phyloP scores from a whole-genome alignment of 37 sponge, comb jelly and placozoan genomes.

The Aplysina aerophoba region DNA sequence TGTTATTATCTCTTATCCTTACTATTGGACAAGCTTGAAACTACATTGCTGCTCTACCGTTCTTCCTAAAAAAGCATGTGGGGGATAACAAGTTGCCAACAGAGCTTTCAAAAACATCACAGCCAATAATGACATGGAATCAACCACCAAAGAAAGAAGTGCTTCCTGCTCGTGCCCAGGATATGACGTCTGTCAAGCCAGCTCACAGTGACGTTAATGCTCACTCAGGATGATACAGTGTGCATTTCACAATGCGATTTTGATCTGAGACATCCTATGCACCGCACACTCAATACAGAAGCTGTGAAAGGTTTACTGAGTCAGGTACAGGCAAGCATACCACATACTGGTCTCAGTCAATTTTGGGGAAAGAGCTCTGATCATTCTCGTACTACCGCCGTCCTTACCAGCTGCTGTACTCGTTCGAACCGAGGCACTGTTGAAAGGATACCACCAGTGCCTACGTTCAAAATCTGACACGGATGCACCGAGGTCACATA shows the following conservation, averaged over 20 bases:
- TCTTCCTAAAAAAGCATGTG: neutral
- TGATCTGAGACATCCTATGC: conserved; percentile 18
- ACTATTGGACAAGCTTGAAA: no score
- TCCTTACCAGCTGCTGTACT: neutral
- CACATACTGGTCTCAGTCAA: conserved; percentile 9
- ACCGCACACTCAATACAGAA: neutral
- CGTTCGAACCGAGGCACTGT: neutral
- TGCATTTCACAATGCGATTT: neutral
- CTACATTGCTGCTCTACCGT: conserved; percentile 18
- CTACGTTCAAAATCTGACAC: neutral
- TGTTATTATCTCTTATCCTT: no score
- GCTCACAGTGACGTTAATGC: conserved; percentile 17
- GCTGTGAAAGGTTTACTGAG: neutral
- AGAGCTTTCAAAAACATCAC: conserved; percentile 10
- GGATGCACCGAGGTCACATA: conserved; percentile 1
- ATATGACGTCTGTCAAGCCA: conserved; percentile 38
- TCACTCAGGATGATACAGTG: neutral
- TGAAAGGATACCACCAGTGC: neutral
- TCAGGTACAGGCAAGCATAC: conserved; percentile 9
- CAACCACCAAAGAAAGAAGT: conserved; percentile 30
- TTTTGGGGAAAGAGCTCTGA: conserved; percentile 12
- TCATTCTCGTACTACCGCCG: neutral
- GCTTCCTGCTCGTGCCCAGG: neutral
- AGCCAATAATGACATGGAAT: conserved; percentile 38
- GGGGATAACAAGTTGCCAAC: neutral